Evolutionary conservation across 30 jellyfish, hydroid and myxozoan species (phyloP), one percentile per base, ranked within the genome.

Genomic region (Turritopsis dohrnii): DNA sequence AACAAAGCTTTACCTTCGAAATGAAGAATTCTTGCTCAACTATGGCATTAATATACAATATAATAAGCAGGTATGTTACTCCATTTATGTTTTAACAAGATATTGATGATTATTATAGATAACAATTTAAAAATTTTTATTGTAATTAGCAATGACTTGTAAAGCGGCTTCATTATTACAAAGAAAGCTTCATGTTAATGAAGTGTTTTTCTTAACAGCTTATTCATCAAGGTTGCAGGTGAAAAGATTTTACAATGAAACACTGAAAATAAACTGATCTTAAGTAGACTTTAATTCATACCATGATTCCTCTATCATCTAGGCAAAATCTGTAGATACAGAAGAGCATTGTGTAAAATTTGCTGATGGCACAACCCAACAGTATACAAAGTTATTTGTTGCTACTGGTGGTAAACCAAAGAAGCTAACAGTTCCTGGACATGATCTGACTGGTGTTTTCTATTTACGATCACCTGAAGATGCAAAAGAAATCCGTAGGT

Each of bases 391-490:
- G 27, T 29, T 87, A 18, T 83, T 81, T 52, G 29, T 83, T 71
- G 95, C 95, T 0, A 79, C 95, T 24, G 95, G 95, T 7, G 94
- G 95, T n/a, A 52, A 80, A 52, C 95, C 95, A 17, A 22, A 89
- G 41, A 71, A 17, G n/a, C 60, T 87, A 71, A 19, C 74, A 21
- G 72, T 87, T 16, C 95, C 95, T 28, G 95, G 95, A 13, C 30
- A 52, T n/a, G 88, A 87, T 22, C 76, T 87, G 1, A 71, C 71
- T n/a, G 75, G 75, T 72, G 76, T 87, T 22, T 72, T 83, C 29
- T 87, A 87, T 66, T 74, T 87, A 71, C 71, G 95, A 82, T 24
- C 94, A 24, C 89, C 90, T 7, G 95, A 87, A 52, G 93, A 87
- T 74, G 95, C 95, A 8, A 87, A 87, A 18, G 53, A 71, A 19